Base-by-base conservation (phyloP, 2,888 invertebrate species). In the Horisme vitalbata region DNA sequence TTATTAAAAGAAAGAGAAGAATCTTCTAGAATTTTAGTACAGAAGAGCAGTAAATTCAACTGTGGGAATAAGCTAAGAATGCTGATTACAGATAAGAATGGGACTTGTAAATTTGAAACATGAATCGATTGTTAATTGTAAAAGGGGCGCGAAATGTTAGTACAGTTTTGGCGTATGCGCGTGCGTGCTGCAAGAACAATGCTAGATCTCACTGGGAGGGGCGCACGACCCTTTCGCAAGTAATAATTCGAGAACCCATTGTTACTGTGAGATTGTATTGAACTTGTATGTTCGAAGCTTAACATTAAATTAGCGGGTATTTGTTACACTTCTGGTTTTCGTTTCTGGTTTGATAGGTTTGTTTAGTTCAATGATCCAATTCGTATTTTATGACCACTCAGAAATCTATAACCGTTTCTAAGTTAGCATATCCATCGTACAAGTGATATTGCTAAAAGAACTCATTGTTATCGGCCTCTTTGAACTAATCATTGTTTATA, bases 181-280 rank as follows among this genome's bases (percentile, higher is more conserved):
- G 67, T 61, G 66, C 59, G 58, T 54, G 50, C 33, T 7, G 41
- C 50, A 57, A 53, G 60, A 73, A 75, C 79, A 80, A 77, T 74
- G 57, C 51, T 41, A 48, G 52, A 48, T 55, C 57, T 59, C 46
- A 30, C 51, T 50, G 65, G 68, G 67, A 65, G 65, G 71, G 70
- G 58, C 60, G 53, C 46, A 57, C 67, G 65, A 76, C 76, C 78
- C 79, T 68, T 71, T 69, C 45, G 57, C 59, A 59, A 68, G 56
- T 70, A 68, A 68, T 71, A 71, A 69, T 71, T 65, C 59, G 44
- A 57, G 51, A 60, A 63, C 13, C 49, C 49, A 64, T 69, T 63
- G 59, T 56, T 62, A 58, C 53, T 61, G 54, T 59, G 57, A 58
- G 58, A 58, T 57, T 43, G 53, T 56, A 59, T 53, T 52, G 41